These are phyloP conservation scores for Sphaerodactylus townsendi DNA, from an alignment of 2,113 vertebrate genomes.

Conservation along the genomic window DNA sequence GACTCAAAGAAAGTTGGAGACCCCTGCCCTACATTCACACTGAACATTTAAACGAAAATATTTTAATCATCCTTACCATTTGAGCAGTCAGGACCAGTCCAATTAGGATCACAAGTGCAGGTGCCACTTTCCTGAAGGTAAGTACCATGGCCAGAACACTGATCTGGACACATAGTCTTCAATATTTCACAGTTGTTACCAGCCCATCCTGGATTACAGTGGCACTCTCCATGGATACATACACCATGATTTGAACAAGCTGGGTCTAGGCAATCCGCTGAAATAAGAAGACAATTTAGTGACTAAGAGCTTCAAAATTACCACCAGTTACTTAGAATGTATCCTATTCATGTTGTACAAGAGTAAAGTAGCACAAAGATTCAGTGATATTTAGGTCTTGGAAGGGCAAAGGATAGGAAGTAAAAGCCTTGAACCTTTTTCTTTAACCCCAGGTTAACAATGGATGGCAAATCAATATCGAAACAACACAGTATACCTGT, in stretches of 20 bases:
- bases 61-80: constrained; percentile 80
- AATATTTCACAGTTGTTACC: constrained; percentile 90
- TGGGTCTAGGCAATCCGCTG: constrained; percentile 94
- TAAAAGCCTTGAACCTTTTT: background rate
- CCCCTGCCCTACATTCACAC: background rate
- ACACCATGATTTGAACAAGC: constrained; percentile 90
- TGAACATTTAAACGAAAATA: background rate
- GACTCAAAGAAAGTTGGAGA: too few relatives aligned
- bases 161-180: constrained; percentile 93
- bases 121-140: constrained; percentile 90
- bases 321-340: background rate
- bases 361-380: background rate
- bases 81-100: constrained; percentile 95
- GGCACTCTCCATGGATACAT: constrained; percentile 94
- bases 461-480: fast-evolving
- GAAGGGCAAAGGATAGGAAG: constrained; percentile 1
- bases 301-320: background rate
- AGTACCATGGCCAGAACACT: constrained; percentile 93
- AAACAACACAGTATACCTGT: background rate
- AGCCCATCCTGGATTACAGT: constrained; percentile 94
- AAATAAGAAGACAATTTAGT: constrained; percentile 12
- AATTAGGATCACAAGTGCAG: constrained; percentile 90
- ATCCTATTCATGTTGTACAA: background rate
- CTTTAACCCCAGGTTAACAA: background rate
- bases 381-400: background rate